These are phyloP conservation scores for Spinus olivaceus DNA, from an alignment of 2,797 vertebrate species.

Conservation along the genomic window DNA sequence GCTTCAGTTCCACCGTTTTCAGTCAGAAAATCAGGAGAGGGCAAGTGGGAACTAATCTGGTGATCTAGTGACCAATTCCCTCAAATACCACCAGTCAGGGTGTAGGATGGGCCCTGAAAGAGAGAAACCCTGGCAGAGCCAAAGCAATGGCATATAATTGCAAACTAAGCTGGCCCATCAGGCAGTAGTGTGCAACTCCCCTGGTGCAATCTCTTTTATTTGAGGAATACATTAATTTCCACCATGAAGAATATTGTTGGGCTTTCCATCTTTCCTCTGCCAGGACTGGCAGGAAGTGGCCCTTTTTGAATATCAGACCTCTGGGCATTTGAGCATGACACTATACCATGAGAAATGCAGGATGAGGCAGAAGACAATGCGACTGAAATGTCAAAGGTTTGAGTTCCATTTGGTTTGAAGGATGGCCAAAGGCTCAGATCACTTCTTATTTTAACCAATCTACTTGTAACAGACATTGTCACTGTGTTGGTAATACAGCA, in stretches of 20 bases:
- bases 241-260: background rate
- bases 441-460: constrained; percentile 42
- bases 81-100: background rate
- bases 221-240: background rate
- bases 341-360: constrained; percentile 33
- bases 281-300: background rate
- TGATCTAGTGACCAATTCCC: background rate
- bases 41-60: background rate
- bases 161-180: background rate
- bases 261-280: background rate
- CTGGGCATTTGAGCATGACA: constrained; percentile 29
- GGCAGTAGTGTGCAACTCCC: rapidly evolving
- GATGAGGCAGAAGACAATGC: constrained; percentile 38
- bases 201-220: background rate
- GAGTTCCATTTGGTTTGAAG: constrained; percentile 58
- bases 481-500: background rate
- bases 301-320: constrained; percentile 51
- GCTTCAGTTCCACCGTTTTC: background rate
- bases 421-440: constrained; percentile 58
- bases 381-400: constrained; percentile 64
- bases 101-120: background rate
- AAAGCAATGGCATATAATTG: background rate
- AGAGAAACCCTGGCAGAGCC: background rate
- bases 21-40: background rate
- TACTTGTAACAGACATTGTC: background rate